Evolutionary conservation across 2,888 invertebrate genomes (phyloP), one percentile per base, ranked within the genome.

Genomic region (Drosophila infuscata): DNA sequence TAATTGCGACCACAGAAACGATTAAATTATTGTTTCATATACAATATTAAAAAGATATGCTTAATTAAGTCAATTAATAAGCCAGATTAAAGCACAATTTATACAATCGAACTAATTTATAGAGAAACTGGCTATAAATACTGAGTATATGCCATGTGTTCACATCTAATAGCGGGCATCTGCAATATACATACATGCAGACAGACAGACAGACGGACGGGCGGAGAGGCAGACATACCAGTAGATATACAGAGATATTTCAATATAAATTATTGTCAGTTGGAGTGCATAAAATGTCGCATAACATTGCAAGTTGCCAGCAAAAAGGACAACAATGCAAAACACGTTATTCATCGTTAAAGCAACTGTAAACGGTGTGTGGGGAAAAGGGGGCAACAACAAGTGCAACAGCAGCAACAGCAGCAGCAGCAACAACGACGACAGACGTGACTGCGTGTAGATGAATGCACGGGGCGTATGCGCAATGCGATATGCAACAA

Each of bases 401-500:
- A 46, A 30, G 57, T 30, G 29, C 41, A 66, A 11, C 32, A 17
- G 7, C 46, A 62, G 5, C 58, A 38, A 6, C 57, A 36, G 48
- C 61, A 36, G 17, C 56, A 48, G 43, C 63, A 33, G 15, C 59
- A 11, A 51, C 52, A 43, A 67, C 54, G 76, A 70, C 76, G 68
- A 70, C 74, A 79, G 80, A 80, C 83, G 81, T 83, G 83, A 71
- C 81, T 83, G 76, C 48, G 67, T 53, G 54, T 67, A 86, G 88
- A 87, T 88, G 86, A 74, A 87, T 89, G 88, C 69, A 88, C 70
- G 82, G 86, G 83, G 88, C 83, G 90, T 89, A 88, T 86, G 85
- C 90, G 86, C 90, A 90, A 79, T 85, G 83, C 88, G 90, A 87
- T 88, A 90, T 90, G 86, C 90, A 90, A 90, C 87, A 87, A 87